phyloP scores from a whole-genome alignment of 2,888 invertebrate genomes.

The Ceraclea dissimilis region DNA sequence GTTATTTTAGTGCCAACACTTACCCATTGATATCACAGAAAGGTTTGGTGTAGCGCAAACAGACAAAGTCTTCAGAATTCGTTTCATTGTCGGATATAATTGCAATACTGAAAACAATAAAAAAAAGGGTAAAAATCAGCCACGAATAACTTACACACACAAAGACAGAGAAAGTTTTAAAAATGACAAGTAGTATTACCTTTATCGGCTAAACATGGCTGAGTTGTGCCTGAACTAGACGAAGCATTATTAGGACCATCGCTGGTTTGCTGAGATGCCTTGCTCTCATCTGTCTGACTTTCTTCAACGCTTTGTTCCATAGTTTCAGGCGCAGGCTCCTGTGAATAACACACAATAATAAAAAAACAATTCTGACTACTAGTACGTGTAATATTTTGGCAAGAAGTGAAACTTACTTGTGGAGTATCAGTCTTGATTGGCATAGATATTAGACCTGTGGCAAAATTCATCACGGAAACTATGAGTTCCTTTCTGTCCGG shows the following conservation, averaged over 20 bases:
- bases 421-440: slow-evolving; percentile 32
- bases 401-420: background rate
- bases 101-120: slow-evolving; percentile 56
- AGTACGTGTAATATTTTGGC: too few relatives aligned
- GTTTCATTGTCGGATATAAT: slow-evolving; percentile 74
- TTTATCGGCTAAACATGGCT: slow-evolving; percentile 69
- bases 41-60: slow-evolving; percentile 66
- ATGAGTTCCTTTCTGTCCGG: slow-evolving; percentile 66
- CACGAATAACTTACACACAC: background rate
- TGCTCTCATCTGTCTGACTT: slow-evolving; percentile 77
- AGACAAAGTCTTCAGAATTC: slow-evolving; percentile 72
- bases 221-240: slow-evolving; percentile 40
- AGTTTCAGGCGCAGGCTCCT: slow-evolving; percentile 40
- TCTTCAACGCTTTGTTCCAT: slow-evolving; percentile 34
- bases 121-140: slow-evolving; percentile 2
- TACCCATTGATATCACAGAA: slow-evolving; percentile 49
- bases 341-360: slow-evolving; percentile 27
- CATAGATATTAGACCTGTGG: slow-evolving; percentile 49
- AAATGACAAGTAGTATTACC: too few relatives aligned
- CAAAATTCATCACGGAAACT: slow-evolving; percentile 63
- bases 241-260: slow-evolving; percentile 29
- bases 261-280: slow-evolving; percentile 56
- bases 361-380: too few relatives aligned
- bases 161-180: too few relatives aligned
- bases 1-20: background rate